These are phyloP conservation scores for Propithecus deckenii DNA, from an alignment of 2,797 vertebrate genomes.

Conservation along the genomic window DNA sequence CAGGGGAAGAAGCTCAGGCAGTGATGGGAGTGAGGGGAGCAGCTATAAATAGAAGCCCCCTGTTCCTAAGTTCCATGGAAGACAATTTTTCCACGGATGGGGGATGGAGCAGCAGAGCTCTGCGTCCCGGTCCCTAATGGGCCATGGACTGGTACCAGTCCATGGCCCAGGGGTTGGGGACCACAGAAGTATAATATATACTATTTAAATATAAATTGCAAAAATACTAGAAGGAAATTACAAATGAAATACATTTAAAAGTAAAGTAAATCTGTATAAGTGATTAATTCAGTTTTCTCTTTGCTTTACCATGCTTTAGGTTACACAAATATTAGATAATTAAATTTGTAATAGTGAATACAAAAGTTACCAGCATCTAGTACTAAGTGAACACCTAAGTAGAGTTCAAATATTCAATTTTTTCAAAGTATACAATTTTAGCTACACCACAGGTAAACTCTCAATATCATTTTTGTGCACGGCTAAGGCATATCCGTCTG, in stretches of 20 bases:
- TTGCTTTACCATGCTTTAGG: neutral
- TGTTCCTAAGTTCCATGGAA: no score
- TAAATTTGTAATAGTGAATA: neutral
- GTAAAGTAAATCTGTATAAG: constrained; percentile 15
- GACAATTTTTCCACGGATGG: no score
- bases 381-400: neutral
- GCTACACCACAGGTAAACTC: neutral
- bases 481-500: constrained; percentile 13
- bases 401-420: neutral
- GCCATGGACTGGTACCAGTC: no score
- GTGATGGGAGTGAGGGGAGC: no score
- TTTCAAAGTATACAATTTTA: constrained; percentile 14
- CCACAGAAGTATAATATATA: neutral
- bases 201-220: neutral
- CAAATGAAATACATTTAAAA: neutral
- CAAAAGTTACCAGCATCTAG: neutral
- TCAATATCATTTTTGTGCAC: neutral
- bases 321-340: neutral
- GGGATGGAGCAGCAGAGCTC: no score
- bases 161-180: no score
- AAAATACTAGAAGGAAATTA: neutral
- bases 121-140: no score
- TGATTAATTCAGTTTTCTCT: neutral
- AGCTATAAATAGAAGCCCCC: no score
- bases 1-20: no score